Conservation (phyloP, 2,113 vertebrate genomes). For the Poecilia latipinna region DNA sequence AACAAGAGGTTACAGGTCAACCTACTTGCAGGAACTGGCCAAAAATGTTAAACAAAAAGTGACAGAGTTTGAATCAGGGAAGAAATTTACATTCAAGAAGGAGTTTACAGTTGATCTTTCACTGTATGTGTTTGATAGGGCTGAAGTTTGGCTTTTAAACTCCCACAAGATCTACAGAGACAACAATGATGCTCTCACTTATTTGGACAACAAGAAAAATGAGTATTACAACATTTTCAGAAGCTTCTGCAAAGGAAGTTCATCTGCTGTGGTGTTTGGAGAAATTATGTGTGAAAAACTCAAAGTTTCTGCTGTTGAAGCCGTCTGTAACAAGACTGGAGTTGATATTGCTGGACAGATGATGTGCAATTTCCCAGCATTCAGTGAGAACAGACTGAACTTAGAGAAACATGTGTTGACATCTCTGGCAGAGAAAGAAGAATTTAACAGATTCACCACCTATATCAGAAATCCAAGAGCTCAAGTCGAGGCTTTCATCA, state of each 20-base stretch:
- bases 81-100: constrained; percentile 36
- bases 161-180: too few species aligned
- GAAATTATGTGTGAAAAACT: too few species aligned
- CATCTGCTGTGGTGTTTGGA: too few species aligned
- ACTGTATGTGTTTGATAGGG: constrained; percentile 60
- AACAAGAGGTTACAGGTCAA: constrained; percentile 16
- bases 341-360: too few species aligned
- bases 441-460: constrained; percentile 66
- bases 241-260: too few species aligned
- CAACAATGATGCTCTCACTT: too few species aligned
- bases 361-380: too few species aligned
- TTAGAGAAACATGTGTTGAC: constrained; percentile 79
- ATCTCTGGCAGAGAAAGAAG: constrained; percentile 75
- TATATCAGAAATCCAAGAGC: constrained; percentile 58
- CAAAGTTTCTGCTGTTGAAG: too few species aligned
- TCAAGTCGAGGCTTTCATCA: constrained; percentile 66
- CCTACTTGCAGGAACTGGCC: constrained; percentile 62
- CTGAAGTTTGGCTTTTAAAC: constrained; percentile 40
- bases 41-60: too few species aligned
- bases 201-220: neutral
- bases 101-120: constrained; percentile 56
- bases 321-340: too few species aligned
- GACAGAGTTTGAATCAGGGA: neutral
- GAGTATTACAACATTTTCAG: too few species aligned
- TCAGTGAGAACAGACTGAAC: constrained; percentile 31